Conservation (phyloP, 2,113 vertebrate species). For the Bufo gargarizans region DNA sequence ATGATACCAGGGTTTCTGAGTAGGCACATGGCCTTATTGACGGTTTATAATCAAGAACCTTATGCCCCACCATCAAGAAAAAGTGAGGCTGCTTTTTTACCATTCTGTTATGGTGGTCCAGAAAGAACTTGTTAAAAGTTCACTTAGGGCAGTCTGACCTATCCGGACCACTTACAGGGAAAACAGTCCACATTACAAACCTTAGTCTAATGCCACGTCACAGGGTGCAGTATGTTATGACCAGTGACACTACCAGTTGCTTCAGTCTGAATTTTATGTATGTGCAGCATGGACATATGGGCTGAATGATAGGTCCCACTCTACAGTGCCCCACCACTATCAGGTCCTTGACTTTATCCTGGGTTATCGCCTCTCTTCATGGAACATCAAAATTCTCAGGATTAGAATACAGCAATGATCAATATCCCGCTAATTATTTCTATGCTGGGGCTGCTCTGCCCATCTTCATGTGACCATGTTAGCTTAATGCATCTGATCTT, state of each 20-base stretch:
- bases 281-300: too few species aligned
- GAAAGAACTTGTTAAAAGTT: neutral
- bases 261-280: too few species aligned
- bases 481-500: neutral
- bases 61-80: neutral
- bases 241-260: too few species aligned
- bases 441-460: neutral
- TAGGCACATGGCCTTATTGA: too few species aligned
- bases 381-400: neutral
- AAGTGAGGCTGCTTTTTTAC: neutral
- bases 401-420: too few species aligned
- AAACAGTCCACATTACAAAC: neutral
- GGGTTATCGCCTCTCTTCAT: neutral
- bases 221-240: too few species aligned
- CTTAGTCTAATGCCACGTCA: neutral
- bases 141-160: neutral
- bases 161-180: too few species aligned
- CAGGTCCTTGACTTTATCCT: neutral
- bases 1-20: too few species aligned
- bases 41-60: neutral
- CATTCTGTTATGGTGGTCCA: neutral
- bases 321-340: too few species aligned
- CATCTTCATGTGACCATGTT: neutral
- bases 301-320: too few species aligned
- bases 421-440: too few species aligned